phyloP scores from a whole-genome alignment of 1,140 invertebrate genomes.

The Drosophila pseudoobscura region DNA sequence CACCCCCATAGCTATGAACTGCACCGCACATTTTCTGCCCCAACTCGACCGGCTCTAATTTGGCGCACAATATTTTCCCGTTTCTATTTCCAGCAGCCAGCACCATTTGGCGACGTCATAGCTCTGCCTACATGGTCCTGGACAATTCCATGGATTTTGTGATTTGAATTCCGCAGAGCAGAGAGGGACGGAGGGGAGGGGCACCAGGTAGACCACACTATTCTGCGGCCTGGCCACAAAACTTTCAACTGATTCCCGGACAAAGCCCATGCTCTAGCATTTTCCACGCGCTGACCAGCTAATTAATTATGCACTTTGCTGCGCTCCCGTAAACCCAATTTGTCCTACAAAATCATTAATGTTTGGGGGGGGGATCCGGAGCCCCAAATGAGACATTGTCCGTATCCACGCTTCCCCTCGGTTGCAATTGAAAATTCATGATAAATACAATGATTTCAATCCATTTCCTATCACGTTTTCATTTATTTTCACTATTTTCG shows the following conservation, averaged over 20 bases:
- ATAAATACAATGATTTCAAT: constrained; percentile 58
- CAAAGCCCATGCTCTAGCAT: constrained; percentile 8
- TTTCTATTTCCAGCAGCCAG: constrained; percentile 47
- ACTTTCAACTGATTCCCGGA: constrained; percentile 37
- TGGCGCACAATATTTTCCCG: constrained; percentile 29
- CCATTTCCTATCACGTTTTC: constrained; percentile 16
- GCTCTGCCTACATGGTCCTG: constrained; percentile 72
- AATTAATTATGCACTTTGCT: constrained; percentile 77
- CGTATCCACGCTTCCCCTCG: constrained; percentile 7
- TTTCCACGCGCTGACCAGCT: constrained; percentile 12
- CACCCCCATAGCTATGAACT: neutral
- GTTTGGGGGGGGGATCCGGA: neutral
- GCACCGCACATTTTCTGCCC: constrained; percentile 11
- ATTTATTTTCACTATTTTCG: neutral
- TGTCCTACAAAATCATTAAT: constrained; percentile 71
- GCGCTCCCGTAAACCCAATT: constrained; percentile 19
- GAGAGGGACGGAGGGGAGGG: neutral
- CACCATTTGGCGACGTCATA: constrained; percentile 78
- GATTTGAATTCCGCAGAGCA: constrained; percentile 55
- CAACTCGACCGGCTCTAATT: constrained; percentile 30
- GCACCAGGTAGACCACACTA: constrained; percentile 60
- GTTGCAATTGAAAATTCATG: constrained; percentile 57
- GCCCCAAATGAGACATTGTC: constrained; percentile 65
- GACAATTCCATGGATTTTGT: constrained; percentile 81
- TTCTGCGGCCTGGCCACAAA: constrained; percentile 36